These are phyloP conservation scores for Stenoptilia bipunctidactyla DNA, from an alignment of 2,888 invertebrate species.

Conservation along the genomic window DNA sequence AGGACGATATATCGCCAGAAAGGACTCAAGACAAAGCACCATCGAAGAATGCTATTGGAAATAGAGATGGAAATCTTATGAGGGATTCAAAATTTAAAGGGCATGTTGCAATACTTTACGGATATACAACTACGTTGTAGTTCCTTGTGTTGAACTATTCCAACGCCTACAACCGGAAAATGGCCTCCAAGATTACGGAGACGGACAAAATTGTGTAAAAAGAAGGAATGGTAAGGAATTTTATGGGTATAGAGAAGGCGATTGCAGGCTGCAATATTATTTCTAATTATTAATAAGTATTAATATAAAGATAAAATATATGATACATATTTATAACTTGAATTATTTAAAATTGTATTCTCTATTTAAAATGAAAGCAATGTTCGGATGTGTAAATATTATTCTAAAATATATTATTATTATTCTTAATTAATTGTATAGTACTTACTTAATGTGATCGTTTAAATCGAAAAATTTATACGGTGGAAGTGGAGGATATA, in stretches of 20 bases:
- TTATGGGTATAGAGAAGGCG: slow-evolving; percentile 29
- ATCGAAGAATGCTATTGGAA: too few relatives aligned
- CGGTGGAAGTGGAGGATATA: slow-evolving; percentile 27
- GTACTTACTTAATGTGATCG: slow-evolving; percentile 53
- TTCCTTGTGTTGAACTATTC: too few relatives aligned
- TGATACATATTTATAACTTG: slow-evolving; percentile 9
- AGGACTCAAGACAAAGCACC: too few relatives aligned
- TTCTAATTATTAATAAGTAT: slow-evolving; percentile 45
- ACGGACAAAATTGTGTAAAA: too few relatives aligned
- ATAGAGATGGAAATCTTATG: too few relatives aligned
- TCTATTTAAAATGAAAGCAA: slow-evolving; percentile 46
- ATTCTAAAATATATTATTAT: slow-evolving; percentile 33
- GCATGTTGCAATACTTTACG: too few relatives aligned
- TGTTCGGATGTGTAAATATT: slow-evolving; percentile 59
- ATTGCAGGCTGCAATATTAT: slow-evolving; percentile 65
- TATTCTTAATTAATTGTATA: slow-evolving; percentile 39
- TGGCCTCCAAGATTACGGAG: too few relatives aligned
- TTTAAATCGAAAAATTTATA: slow-evolving; percentile 46
- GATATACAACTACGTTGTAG: too few relatives aligned
- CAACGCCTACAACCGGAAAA: too few relatives aligned
- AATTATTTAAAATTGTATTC: slow-evolving; percentile 18
- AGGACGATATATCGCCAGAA: too few relatives aligned
- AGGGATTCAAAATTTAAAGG: too few relatives aligned
- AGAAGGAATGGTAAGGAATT: slow-evolving; percentile 5
- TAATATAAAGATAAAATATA: slow-evolving; percentile 33